Evolutionary conservation across 2,888 invertebrate genomes (phyloP).

Genomic region (Leptothorax acervorum): DNA sequence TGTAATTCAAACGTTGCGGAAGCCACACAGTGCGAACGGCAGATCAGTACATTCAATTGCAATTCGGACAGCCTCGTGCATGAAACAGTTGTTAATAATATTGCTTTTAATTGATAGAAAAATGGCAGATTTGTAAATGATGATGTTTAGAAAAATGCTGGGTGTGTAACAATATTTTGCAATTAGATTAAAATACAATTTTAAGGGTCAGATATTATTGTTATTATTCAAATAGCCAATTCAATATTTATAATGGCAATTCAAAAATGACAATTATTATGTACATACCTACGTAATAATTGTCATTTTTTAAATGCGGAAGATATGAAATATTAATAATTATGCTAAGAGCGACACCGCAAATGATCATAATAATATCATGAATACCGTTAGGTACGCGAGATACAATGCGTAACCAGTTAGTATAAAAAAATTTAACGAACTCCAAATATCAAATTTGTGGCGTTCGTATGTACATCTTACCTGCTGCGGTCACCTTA

Average conservation of each 20-base stretch:
- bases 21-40: conserved; percentile 30
- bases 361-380: background rate
- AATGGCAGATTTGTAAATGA: background rate
- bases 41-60: conserved; percentile 23
- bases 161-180: background rate
- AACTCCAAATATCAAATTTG: background rate
- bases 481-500: background rate
- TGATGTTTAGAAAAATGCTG: background rate
- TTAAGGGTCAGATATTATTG: background rate
- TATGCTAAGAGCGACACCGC: background rate
- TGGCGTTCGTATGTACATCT: background rate
- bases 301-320: background rate
- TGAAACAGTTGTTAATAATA: conserved; percentile 16
- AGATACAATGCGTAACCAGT: conserved; percentile 7
- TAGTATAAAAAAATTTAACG: background rate
- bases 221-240: background rate
- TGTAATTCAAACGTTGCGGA: conserved; percentile 46
- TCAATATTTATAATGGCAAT: background rate
- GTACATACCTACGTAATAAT: background rate
- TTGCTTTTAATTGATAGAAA: background rate
- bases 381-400: background rate
- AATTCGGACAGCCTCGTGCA: background rate
- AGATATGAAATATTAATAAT: background rate
- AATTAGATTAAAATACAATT: background rate
- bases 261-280: too few species aligned